Evolutionary conservation across 2,797 vertebrate genomes (phyloP).

Genomic region (Stomatorhinus walkeri): DNA sequence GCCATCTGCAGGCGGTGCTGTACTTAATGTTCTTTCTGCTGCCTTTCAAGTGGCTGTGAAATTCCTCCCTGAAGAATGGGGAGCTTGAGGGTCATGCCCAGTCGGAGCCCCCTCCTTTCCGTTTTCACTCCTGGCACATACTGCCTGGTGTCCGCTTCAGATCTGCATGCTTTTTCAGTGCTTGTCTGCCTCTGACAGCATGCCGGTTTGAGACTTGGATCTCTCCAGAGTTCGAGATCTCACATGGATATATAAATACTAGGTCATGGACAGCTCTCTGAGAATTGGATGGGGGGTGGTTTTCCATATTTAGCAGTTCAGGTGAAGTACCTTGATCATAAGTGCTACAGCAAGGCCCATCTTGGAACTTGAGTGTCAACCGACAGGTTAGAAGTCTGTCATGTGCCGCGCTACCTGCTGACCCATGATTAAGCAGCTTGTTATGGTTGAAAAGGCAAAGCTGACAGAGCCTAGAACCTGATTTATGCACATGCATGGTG

Average conservation of each 20-base stretch:
- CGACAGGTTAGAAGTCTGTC: neutral
- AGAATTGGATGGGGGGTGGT: neutral
- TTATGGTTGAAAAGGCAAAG: neutral
- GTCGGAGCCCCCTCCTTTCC: neutral
- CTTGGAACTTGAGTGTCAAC: neutral
- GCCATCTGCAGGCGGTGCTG: neutral
- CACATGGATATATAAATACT: neutral
- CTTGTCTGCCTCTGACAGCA: neutral
- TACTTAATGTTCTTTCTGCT: neutral
- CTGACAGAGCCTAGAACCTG: neutral
- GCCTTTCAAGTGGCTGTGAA: slow-evolving; percentile 10
- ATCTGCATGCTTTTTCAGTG: neutral
- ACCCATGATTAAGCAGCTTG: neutral
- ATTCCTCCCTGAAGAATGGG: neutral
- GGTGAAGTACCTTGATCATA: neutral
- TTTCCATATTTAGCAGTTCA: slow-evolving; percentile 1
- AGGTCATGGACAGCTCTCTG: neutral
- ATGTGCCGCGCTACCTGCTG: neutral
- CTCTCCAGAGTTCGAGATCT: neutral
- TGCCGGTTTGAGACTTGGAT: neutral
- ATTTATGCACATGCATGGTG: neutral
- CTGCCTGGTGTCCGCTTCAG: neutral
- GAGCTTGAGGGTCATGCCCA: neutral
- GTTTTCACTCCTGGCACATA: neutral
- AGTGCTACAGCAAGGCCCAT: neutral